Base-by-base conservation (phyloP, 2,113 vertebrate species). In the Tychaedon coryphoeus region DNA sequence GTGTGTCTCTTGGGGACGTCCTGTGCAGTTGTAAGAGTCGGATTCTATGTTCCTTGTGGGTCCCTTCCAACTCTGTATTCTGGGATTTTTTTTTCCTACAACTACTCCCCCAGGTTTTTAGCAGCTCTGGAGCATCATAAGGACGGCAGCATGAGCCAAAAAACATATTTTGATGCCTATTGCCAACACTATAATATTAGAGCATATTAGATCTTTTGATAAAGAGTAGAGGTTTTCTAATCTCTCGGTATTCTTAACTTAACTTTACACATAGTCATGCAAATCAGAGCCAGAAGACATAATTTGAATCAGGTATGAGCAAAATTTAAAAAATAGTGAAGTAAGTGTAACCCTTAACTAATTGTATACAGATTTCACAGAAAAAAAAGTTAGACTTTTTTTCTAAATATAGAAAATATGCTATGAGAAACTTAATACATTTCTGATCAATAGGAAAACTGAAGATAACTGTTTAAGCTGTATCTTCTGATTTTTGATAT, bases 121-220 rank as follows among this genome's bases (percentile, higher is more conserved):
- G 77, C 60, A 50, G 64, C 72, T 76, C 54, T n/a, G 31, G 60
- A 93, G 47, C 36, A 5, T 73, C 4, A 0, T 26, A 38, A 84
- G 33, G 38, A 64, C 42, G 31, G 43, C 51, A 67, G 22, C 56
- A 51, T 19, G 8, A 34, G 45, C 84, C 86, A 91, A 78, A 77
- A 64, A 13, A 0, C 19, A 19, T 88, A 26, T 81, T 60, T 42
- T 0, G 0, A 42, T 69, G 34, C 25, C 42, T 72, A 78, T 65
- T 93, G 91, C 86, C 70, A 96, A 38, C 14, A 14, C 47, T 82
- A 87, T 92, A 96, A 93, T 94, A 91, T 90, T 92, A 91, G 69
- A 64, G 60, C 3, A 0, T 80, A 95, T 86, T 96, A 81, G 77
- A 93, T 93, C 53, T 84, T 71, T 31, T 45, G 62, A 95, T 94